A percentile compares a stretch with the other conserved stretches of the same genome.
Conservation (phyloP, 2,113 vertebrate species). For the Tetraodon nigroviridis region DNA sequence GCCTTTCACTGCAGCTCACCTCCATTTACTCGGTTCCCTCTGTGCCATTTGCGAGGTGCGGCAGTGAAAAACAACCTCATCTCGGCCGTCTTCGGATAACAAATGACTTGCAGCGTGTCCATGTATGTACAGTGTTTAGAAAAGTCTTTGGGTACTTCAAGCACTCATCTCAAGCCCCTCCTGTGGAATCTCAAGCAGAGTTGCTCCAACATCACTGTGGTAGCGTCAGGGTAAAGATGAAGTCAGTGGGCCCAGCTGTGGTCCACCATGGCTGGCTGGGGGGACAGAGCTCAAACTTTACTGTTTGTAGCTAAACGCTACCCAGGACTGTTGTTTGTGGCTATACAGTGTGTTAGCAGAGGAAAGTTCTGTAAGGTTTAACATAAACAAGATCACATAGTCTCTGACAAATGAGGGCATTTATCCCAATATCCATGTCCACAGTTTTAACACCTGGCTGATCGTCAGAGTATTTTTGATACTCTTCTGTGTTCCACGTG, state of each 20-base stretch:
- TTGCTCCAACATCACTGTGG: not conserved
- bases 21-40: not conserved
- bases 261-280: too few species aligned
- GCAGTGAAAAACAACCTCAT: constrained; percentile 6
- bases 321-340: not conserved
- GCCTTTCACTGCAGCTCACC: constrained; percentile 50
- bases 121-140: constrained; percentile 25
- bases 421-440: too few species aligned
- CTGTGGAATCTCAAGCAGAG: constrained; percentile 5
- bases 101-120: constrained; percentile 8
- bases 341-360: too few species aligned
- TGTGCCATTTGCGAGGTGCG: constrained; percentile 1
- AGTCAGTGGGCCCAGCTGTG: too few species aligned
- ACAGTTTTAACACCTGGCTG: too few species aligned
- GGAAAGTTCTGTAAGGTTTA: too few species aligned
- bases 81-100: constrained; percentile 24
- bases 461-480: too few species aligned
- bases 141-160: constrained; percentile 11
- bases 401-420: too few species aligned
- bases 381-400: too few species aligned
- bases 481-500: too few species aligned
- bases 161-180: constrained; percentile 8
- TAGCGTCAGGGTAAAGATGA: too few species aligned
- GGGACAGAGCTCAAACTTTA: not conserved
- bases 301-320: not conserved